Evolutionary conservation across 1,140 invertebrate genomes (phyloP).

Genomic region (Subanguina moxae): DNA sequence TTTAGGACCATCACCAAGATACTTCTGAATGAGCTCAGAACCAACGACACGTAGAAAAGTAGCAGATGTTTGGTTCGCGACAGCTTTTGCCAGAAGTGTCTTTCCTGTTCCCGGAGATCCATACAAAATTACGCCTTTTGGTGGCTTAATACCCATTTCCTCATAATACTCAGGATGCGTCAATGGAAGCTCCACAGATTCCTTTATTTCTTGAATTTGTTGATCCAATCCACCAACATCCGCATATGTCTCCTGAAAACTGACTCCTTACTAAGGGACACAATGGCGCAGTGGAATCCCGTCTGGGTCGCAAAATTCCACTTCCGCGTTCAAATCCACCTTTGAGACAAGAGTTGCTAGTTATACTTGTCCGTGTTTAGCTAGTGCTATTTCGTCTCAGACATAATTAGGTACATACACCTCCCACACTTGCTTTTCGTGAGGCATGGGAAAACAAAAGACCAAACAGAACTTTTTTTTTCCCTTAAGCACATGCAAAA

Average conservation of each 20-base stretch:
- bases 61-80: conserved; percentile 98
- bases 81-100: conserved; percentile 94
- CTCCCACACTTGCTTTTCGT: too few species aligned
- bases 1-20: conserved; percentile 97
- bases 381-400: too few species aligned
- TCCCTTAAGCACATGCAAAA: too few species aligned
- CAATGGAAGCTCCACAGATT: conserved; percentile 94
- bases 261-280: too few species aligned
- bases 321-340: too few species aligned
- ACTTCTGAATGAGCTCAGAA: conserved; percentile 98
- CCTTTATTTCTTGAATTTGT: conserved; percentile 99
- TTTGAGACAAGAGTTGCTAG: too few species aligned
- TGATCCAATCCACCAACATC: conserved; percentile 99
- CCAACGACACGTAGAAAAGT: conserved; percentile 97
- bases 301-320: not conserved
- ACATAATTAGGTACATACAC: too few species aligned
- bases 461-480: too few species aligned
- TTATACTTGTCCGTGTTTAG: too few species aligned
- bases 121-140: conserved; percentile 97
- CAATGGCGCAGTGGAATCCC: too few species aligned
- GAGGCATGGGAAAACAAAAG: too few species aligned
- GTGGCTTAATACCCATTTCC: conserved; percentile 99
- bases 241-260: conserved; percentile 86
- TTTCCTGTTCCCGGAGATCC: conserved; percentile 97
- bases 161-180: conserved; percentile 99